Percentiles rank a stretch among this genome's conserved stretches.
Conservation (phyloP, 2,888 invertebrate genomes). For the Ophion ellenae region DNA sequence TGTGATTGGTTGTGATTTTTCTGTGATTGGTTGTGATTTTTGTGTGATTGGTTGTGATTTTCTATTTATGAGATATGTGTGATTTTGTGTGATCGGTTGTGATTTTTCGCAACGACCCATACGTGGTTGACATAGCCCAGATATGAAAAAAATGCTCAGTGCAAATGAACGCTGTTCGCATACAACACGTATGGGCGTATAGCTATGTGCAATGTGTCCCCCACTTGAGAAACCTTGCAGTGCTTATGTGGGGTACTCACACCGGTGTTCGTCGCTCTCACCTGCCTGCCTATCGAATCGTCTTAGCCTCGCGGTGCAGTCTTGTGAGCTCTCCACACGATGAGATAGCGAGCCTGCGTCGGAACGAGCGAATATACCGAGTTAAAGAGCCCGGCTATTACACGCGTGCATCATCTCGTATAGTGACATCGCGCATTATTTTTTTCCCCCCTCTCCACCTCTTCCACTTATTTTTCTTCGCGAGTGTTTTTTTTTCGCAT, state of each 20-base stretch:
- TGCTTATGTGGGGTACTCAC: slow-evolving; percentile 75
- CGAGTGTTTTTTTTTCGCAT: slow-evolving; percentile 12
- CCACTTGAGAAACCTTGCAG: slow-evolving; percentile 76
- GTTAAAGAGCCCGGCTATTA: slow-evolving; percentile 45
- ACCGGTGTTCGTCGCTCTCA: slow-evolving; percentile 68
- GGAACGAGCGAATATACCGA: slow-evolving; percentile 33
- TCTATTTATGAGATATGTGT: too few species aligned
- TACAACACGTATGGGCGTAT: slow-evolving; percentile 26
- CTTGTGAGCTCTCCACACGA: slow-evolving; percentile 37
- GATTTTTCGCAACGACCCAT: not conserved
- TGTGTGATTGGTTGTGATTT: too few species aligned
- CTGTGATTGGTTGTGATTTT: too few species aligned
- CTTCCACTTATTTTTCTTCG: not conserved
- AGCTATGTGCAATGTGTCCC: slow-evolving; percentile 55
- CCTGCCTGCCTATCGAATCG: slow-evolving; percentile 39
- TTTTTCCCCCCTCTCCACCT: not conserved
- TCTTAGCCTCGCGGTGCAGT: slow-evolving; percentile 51
- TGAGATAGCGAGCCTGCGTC: slow-evolving; percentile 31
- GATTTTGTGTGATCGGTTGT: not conserved
- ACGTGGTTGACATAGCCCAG: not conserved
- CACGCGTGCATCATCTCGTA: slow-evolving; percentile 53
- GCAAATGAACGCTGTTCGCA: not conserved
- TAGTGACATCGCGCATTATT: slow-evolving; percentile 53
- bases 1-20: not conserved
- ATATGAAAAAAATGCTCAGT: not conserved